A percentile compares a stretch with the other conserved stretches of the same genome.
phyloP scores from a whole-genome alignment of 1,140 invertebrate species.

The Procambarus clarkii region DNA sequence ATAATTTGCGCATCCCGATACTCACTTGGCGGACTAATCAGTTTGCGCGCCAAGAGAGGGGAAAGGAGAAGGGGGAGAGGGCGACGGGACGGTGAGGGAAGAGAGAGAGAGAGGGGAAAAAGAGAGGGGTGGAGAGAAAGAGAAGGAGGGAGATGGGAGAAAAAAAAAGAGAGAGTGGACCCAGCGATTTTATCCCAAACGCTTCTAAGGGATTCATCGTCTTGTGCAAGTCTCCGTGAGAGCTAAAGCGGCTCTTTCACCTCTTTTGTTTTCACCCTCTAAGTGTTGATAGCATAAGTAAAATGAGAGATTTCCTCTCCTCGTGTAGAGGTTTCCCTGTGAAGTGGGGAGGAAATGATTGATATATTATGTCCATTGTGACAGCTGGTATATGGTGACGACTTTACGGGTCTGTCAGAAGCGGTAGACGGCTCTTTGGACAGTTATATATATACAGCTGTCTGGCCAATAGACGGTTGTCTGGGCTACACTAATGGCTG shows the following conservation, averaged over 20 bases:
- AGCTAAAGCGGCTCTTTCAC: background rate
- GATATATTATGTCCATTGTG: too few species aligned
- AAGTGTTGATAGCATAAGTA: background rate
- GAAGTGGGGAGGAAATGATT: too few species aligned
- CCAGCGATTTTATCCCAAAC: constrained; percentile 10
- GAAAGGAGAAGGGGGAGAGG: background rate
- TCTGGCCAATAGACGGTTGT: too few species aligned
- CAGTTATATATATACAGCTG: too few species aligned
- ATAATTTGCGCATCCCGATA: constrained; percentile 50
- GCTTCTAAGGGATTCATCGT: constrained; percentile 18
- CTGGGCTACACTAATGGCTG: too few species aligned
- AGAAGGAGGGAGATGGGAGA: background rate
- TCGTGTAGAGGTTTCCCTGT: too few species aligned
- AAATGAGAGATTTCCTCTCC: too few species aligned
- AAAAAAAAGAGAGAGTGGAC: background rate
- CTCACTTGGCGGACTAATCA: constrained; percentile 46
- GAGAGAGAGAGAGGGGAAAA: background rate
- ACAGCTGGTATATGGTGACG: too few species aligned
- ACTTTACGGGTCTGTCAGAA: too few species aligned
- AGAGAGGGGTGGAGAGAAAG: background rate
- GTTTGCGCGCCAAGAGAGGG: constrained; percentile 34
- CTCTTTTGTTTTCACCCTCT: background rate
- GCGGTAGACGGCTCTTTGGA: too few species aligned
- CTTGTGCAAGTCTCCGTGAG: background rate
- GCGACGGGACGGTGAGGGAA: background rate